phyloP scores from a whole-genome alignment of 2,113 vertebrate genomes.

The Rhabdomys dilectus region DNA sequence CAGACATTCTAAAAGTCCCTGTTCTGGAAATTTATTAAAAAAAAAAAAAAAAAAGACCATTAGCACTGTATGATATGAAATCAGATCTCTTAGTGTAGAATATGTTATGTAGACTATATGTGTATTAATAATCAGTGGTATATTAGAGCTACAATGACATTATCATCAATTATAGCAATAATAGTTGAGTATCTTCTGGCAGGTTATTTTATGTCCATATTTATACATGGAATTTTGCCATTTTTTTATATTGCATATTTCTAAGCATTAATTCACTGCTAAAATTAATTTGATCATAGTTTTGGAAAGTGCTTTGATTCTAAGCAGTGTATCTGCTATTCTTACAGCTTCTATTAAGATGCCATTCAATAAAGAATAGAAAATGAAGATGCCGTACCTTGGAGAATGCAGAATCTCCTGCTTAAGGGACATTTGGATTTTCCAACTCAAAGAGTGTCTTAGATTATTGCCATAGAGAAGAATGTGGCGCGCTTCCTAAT shows the following conservation, averaged over 20 bases:
- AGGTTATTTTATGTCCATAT: conserved; percentile 27
- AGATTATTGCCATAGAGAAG: conserved; percentile 78
- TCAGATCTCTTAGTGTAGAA: not conserved
- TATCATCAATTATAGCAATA: not conserved
- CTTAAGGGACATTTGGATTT: conserved; percentile 78
- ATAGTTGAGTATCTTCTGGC: not conserved
- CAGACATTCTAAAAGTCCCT: not conserved
- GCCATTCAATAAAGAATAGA: conserved; percentile 71
- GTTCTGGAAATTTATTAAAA: conserved; percentile 25
- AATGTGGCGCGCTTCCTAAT: conserved; percentile 36
- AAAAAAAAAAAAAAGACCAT: not conserved
- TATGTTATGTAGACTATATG: not conserved
- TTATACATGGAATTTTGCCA: conserved; percentile 29
- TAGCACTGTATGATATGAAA: conserved; percentile 20
- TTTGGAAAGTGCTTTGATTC: conserved; percentile 48
- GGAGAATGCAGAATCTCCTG: conserved; percentile 78
- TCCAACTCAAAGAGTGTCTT: conserved; percentile 80
- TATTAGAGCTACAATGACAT: conserved; percentile 6
- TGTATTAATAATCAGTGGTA: conserved; percentile 1
- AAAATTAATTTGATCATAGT: conserved; percentile 59
- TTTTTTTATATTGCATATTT: conserved; percentile 43
- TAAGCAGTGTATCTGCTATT: not conserved
- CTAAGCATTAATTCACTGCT: conserved; percentile 2
- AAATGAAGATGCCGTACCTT: conserved; percentile 72
- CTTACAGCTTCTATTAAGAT: not conserved